Base-by-base conservation (phyloP, 2,888 invertebrate genomes). In the Drosophila meridiana region DNA sequence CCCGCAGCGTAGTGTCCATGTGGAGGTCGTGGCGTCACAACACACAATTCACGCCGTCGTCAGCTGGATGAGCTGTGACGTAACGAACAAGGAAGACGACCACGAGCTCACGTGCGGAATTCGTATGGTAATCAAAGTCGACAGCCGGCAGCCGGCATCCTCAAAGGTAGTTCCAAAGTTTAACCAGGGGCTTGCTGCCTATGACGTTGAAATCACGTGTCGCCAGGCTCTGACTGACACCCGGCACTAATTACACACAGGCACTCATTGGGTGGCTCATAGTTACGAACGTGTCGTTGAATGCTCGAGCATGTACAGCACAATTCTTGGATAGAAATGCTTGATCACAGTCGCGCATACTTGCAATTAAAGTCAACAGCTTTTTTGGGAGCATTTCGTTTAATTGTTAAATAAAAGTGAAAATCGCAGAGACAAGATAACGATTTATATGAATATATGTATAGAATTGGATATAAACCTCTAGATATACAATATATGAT, bases 11-110 rank as follows among this genome's bases (percentile, higher is more conserved):
- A 47, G 47, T 50, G 28, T 66, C 45, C 53, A 53, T 38, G 42
- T 28, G 52, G 57, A 36, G 20, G 28, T 11, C 50, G 50, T 56
- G 56, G 58, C 77, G 69, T 77, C 78, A 40, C 28, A 20, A 9
- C n/a, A 30, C 13, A 77, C 42, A 69, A 30, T 61, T 61, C 57
- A 40, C 20, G 6, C 34, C 36, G 59, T 58, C 78, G 64, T 59
- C 70, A 47, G 59, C 36, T 13, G 76, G 78, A 79, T 79, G 72
- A 72, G 59, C 68, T 60, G 68, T 78, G 78, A 78, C 78, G 79
- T 72, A 63, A 65, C 76, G 40, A 78, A 78, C 68, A 48, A 38
- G 65, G 34, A 59, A 68, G 65, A 75, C 47, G 2, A 40, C 40
- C 53, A 76, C 63, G 42, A 72, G 52, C 76, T 69, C 78, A 78